Evolutionary conservation across 2,113 vertebrate genomes (phyloP), one percentile per base, ranked within the genome.

Genomic region (Carassius auratus): DNA sequence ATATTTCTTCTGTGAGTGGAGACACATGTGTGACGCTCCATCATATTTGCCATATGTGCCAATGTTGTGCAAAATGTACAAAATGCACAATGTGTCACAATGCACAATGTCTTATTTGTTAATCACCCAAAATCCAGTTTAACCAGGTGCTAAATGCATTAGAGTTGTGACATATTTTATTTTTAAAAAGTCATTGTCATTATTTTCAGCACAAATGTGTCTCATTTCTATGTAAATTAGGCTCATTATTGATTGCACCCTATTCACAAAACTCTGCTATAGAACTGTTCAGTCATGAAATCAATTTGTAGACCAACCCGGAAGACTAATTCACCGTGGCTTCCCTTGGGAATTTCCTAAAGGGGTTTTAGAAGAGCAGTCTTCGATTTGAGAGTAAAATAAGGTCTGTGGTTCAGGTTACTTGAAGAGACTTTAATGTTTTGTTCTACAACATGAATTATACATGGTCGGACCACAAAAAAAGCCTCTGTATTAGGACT

Each of bases 181-280:
- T 77, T 77, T 15, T 42, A 61, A 23, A 13, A 79, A 42, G 33
- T 61, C 55, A 59, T 57, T 76, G 23, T 62, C 52, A 52, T 77
- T 77, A 36, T 77, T 36, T 59, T 61, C 21, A 55, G 50, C 15
- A 55, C 48, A 55, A 76, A 33, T 14, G n/a, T 77, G 75, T 26
- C 26, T 77, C 15, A 77, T 77, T 77, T 77, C 48, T 57, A 55
- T 77, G 75, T 55, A 77, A 77, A 77, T 77, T 55, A 77, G 75
- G 50, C 50, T 77, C 50, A 57, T 57, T 57, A 77, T 77, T 55
- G 75, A 57, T 77, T 57, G 14, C 0, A 10, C 21, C 26, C 14
- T 77, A 33, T 77, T 77, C 26, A 33, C 15, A 21, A 77, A 57
- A 52, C 14, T 57, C 50, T 57, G 23, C 26, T 36, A 57, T 77